These are phyloP conservation scores for Apeira syringaria DNA, from an alignment of 2,888 invertebrate species.

Conservation along the genomic window DNA sequence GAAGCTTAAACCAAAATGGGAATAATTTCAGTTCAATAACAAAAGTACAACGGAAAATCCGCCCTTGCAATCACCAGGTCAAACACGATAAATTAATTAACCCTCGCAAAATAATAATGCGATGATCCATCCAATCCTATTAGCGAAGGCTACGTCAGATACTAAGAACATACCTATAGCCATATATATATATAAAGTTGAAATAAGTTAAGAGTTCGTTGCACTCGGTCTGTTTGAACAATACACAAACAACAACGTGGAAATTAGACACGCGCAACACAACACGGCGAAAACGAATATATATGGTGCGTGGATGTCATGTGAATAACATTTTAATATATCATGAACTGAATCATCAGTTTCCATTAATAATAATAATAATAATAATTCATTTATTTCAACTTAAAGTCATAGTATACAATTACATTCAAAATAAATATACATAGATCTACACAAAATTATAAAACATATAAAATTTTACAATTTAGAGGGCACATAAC, in stretches of 20 bases:
- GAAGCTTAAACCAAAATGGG: too few species aligned
- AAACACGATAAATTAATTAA: constrained; percentile 9
- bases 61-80: constrained; percentile 3
- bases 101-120: constrained; percentile 19
- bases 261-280: constrained; percentile 11
- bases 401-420: too few species aligned
- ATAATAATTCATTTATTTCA: too few species aligned
- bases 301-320: constrained; percentile 7
- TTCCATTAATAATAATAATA: too few species aligned
- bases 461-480: too few species aligned
- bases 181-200: neutral
- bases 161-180: neutral
- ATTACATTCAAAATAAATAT: too few species aligned
- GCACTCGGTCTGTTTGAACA: constrained; percentile 21
- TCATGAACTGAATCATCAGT: constrained; percentile 3
- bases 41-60: too few species aligned
- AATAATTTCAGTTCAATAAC: too few species aligned
- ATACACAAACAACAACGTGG: constrained; percentile 15
- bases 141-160: constrained; percentile 15
- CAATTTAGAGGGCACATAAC: too few species aligned
- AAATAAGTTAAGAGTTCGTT: constrained; percentile 21
- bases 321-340: neutral
- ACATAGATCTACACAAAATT: too few species aligned
- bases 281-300: constrained; percentile 14
- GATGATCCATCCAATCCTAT: constrained; percentile 27